Evolutionary conservation across 2,797 vertebrate genomes (phyloP).

Genomic region (Anguilla anguilla): DNA sequence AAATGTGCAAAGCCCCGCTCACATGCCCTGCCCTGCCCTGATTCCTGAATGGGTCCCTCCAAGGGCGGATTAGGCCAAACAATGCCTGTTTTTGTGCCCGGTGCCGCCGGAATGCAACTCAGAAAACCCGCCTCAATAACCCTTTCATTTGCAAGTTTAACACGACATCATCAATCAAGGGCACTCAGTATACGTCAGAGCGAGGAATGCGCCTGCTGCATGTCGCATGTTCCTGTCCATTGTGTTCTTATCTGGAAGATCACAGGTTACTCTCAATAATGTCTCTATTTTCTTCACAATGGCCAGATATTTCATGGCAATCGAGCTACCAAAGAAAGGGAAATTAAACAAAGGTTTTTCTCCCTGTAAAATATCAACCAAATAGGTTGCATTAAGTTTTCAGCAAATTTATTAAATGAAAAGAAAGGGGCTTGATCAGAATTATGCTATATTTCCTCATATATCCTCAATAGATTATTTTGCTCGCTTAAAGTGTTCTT

Average conservation of each 20-base stretch:
- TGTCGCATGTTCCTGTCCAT: constrained; percentile 69
- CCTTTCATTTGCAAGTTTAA: constrained; percentile 71
- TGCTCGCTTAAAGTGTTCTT: neutral
- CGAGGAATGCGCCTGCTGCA: constrained; percentile 63
- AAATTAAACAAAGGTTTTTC: neutral
- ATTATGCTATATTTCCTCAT: neutral
- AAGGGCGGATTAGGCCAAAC: constrained; percentile 7
- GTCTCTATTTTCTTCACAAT: neutral
- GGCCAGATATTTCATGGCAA: neutral
- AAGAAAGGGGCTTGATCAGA: neutral
- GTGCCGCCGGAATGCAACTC: neutral
- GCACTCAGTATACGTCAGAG: constrained; percentile 31
- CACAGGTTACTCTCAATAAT: constrained; percentile 40
- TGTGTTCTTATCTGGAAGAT: constrained; percentile 57
- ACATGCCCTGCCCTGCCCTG: neutral
- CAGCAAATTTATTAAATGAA: neutral
- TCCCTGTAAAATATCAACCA: neutral
- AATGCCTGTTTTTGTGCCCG: constrained; percentile 22
- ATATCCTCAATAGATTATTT: neutral
- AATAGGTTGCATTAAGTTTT: neutral
- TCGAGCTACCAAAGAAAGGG: neutral
- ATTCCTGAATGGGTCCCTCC: constrained; percentile 14
- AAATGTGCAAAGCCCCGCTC: neutral
- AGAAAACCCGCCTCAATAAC: constrained; percentile 32
- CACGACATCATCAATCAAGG: constrained; percentile 80